A percentile compares a stretch with the other conserved stretches of the same genome.
phyloP scores from a whole-genome alignment of 2,888 invertebrate species.

The Euphydryas editha region DNA sequence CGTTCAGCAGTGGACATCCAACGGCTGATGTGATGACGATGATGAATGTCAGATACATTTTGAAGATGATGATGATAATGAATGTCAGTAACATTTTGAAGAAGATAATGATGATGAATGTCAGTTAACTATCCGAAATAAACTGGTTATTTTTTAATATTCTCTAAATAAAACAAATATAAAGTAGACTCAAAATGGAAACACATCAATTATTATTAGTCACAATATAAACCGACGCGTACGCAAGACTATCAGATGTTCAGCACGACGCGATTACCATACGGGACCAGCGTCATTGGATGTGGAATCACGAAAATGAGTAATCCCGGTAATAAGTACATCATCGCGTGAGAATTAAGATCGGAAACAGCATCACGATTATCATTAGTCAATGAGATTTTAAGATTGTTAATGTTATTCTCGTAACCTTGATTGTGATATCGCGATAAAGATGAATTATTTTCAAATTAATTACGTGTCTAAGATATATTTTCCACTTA shows the following conservation, averaged over 20 bases:
- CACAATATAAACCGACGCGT: slow-evolving; percentile 69
- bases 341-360: slow-evolving; percentile 42
- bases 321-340: slow-evolving; percentile 46
- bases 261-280: slow-evolving; percentile 68
- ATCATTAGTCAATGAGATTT: slow-evolving; percentile 39
- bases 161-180: not conserved
- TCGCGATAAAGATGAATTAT: slow-evolving; percentile 31
- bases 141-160: no score
- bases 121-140: no score
- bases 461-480: slow-evolving; percentile 6
- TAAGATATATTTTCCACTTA: slow-evolving; percentile 2
- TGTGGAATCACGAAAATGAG: slow-evolving; percentile 67
- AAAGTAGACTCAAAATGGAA: slow-evolving; percentile 51
- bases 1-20: no score
- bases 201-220: slow-evolving; percentile 69
- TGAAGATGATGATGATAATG: no score
- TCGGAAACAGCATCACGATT: slow-evolving; percentile 38
- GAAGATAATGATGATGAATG: no score
- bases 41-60: no score
- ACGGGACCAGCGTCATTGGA: slow-evolving; percentile 60
- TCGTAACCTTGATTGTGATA: slow-evolving; percentile 28
- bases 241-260: slow-evolving; percentile 66
- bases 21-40: no score
- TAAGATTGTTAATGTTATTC: slow-evolving; percentile 28
- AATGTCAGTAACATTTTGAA: no score